Evolutionary conservation across 2,888 invertebrate genomes (phyloP).

Genomic region (Apotomis capreana): DNA sequence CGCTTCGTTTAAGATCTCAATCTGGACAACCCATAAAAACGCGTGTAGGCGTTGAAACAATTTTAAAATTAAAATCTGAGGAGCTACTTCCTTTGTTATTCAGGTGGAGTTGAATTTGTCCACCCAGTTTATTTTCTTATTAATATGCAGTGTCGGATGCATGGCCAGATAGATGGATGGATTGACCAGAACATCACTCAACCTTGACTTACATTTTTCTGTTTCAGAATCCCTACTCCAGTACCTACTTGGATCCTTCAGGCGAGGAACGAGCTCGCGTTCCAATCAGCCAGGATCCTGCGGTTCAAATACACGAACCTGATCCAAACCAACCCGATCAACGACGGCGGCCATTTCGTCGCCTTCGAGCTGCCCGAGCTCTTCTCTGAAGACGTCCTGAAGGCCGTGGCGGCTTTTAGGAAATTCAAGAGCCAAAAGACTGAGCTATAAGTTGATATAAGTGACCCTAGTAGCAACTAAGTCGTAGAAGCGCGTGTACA

Average conservation of each 20-base stretch:
- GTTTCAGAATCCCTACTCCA: constrained; percentile 79
- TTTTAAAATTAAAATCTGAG: too few species aligned
- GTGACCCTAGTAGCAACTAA: background rate
- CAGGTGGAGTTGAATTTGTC: too few species aligned
- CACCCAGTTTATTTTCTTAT: too few species aligned
- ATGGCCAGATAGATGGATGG: too few species aligned
- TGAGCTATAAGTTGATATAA: constrained; percentile 9
- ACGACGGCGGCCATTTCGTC: constrained; percentile 90
- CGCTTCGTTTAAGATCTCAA: too few species aligned
- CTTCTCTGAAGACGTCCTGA: constrained; percentile 85
- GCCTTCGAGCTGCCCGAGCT: constrained; percentile 88
- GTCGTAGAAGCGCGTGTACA: too few species aligned
- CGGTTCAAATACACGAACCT: constrained; percentile 83
- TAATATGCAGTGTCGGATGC: too few species aligned
- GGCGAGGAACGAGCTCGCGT: constrained; percentile 85
- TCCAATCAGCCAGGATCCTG: constrained; percentile 81
- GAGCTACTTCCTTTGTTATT: too few species aligned
- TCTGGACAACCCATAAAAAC: too few species aligned
- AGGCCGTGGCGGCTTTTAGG: constrained; percentile 45
- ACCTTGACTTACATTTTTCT: background rate
- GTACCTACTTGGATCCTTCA: constrained; percentile 86
- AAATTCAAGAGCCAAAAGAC: constrained; percentile 17
- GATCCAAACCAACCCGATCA: constrained; percentile 82
- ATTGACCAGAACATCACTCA: background rate
- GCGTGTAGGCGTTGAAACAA: too few species aligned